These are phyloP conservation scores for Callaeas wilsoni DNA, from an alignment of 2,113 vertebrate genomes.

Conservation along the genomic window DNA sequence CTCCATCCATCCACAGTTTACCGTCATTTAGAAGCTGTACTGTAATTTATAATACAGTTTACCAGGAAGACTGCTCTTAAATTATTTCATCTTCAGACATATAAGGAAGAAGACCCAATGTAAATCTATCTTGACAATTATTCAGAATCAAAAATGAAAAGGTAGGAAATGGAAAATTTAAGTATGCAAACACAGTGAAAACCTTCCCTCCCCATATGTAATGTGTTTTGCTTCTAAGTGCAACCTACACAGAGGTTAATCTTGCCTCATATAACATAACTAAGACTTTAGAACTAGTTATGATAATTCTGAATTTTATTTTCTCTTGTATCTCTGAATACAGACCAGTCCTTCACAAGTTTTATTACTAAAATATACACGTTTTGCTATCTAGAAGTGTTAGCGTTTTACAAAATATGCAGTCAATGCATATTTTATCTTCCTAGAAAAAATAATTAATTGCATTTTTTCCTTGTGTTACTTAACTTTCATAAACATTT, in stretches of 20 bases:
- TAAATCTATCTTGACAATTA: not conserved
- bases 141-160: not conserved
- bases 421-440: not conserved
- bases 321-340: not conserved
- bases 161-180: not conserved
- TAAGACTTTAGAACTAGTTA: not conserved
- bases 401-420: not conserved
- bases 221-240: not conserved
- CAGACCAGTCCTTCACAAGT: not conserved
- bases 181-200: not conserved
- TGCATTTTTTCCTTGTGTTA: not conserved
- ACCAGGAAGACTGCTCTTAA: not conserved
- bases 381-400: not conserved
- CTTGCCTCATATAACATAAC: not conserved
- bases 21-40: not conserved
- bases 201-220: rapidly evolving
- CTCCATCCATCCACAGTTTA: not conserved
- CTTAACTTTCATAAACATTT: not conserved
- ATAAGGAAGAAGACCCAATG: not conserved
- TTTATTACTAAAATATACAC: not conserved
- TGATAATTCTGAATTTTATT: not conserved
- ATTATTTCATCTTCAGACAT: not conserved
- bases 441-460: not conserved
- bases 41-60: not conserved
- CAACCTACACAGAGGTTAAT: not conserved